phyloP scores from a whole-genome alignment of 2,888 invertebrate species.

The Nasonovia ribisnigri region DNA sequence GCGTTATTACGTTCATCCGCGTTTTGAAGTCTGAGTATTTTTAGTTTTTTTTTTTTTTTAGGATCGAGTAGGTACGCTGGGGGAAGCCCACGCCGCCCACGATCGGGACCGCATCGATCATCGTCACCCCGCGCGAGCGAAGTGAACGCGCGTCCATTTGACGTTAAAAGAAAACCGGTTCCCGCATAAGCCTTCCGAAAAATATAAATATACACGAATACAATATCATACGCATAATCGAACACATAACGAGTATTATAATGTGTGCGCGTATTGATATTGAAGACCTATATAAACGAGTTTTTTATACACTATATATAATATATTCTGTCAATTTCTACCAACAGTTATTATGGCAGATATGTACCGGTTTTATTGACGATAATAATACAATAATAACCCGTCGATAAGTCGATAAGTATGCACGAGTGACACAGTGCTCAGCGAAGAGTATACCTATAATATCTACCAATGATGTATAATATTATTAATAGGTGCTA shows the following conservation, averaged over 20 bases:
- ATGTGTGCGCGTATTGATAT: not conserved
- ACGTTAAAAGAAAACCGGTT: slow-evolving; percentile 39
- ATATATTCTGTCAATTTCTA: not conserved
- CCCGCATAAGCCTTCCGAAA: not conserved
- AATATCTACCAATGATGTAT: not conserved
- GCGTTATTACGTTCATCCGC: not conserved
- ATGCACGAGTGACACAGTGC: not conserved
- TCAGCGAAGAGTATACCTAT: not conserved
- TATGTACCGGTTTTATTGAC: slow-evolving; percentile 13
- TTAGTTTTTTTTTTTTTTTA: not conserved
- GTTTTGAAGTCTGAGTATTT: not conserved
- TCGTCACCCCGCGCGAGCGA: not conserved
- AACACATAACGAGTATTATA: slow-evolving; percentile 22
- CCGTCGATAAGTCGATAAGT: slow-evolving; percentile 15
- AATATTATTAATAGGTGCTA: not conserved
- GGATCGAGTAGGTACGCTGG: not conserved
- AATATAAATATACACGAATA: slow-evolving; percentile 9
- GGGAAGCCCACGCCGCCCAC: not conserved
- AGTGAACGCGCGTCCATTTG: not conserved
- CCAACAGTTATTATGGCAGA: slow-evolving; percentile 39
- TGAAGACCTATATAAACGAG: slow-evolving; percentile 34
- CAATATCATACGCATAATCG: slow-evolving; percentile 19
- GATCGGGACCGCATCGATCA: not conserved
- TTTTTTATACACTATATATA: not conserved
- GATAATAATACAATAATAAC: slow-evolving; percentile 27